A percentile compares a stretch with the other conserved stretches of the same genome.
These are phyloP conservation scores for Cirrhinus mrigala DNA, from an alignment of 2,797 vertebrate genomes.

Conservation along the genomic window DNA sequence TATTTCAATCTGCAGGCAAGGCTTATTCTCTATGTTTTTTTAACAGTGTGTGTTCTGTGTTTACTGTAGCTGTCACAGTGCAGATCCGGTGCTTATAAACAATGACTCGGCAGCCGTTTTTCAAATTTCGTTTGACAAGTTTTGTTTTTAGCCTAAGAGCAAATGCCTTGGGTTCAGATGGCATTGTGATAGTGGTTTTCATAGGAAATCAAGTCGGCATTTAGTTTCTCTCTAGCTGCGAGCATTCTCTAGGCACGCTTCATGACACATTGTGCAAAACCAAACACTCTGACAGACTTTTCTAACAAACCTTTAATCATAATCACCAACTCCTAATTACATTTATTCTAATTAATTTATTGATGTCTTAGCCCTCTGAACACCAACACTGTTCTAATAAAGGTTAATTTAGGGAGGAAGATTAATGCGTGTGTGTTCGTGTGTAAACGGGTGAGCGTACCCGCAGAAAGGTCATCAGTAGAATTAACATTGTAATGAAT, in stretches of 20 bases:
- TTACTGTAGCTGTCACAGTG: constrained; percentile 14
- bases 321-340: constrained; percentile 60
- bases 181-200: constrained; percentile 40
- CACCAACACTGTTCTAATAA: constrained; percentile 54
- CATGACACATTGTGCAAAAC: constrained; percentile 41
- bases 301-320: constrained; percentile 55
- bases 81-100: constrained; percentile 10
- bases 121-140: constrained; percentile 39
- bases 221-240: constrained; percentile 29
- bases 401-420: constrained; percentile 61
- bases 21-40: background rate
- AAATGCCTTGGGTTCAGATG: constrained; percentile 44
- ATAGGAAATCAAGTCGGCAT: constrained; percentile 41
- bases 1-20: background rate
- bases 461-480: constrained; percentile 56
- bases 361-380: constrained; percentile 50
- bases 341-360: constrained; percentile 60
- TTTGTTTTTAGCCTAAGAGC: constrained; percentile 44
- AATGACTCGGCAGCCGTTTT: constrained; percentile 17
- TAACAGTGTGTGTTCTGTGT: background rate
- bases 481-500: constrained; percentile 60
- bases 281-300: constrained; percentile 53
- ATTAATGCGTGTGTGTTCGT: constrained; percentile 53
- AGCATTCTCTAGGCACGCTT: constrained; percentile 34
- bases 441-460: constrained; percentile 47